Base-by-base conservation (phyloP, 2,113 vertebrate genomes). In the Zeus faber region DNA sequence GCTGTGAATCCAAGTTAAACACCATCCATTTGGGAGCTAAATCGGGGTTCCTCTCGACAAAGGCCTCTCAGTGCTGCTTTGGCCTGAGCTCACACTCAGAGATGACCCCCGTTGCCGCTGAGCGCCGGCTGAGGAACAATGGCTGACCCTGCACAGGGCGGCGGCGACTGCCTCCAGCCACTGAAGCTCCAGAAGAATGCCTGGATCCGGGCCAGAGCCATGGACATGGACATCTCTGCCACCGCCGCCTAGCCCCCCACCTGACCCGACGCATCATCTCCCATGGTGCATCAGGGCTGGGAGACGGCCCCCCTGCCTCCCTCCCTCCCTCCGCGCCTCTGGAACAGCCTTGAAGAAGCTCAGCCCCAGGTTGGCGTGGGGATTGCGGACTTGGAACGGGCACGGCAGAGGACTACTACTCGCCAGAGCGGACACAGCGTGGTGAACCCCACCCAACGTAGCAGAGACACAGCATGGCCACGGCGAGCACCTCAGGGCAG, bases 81-180 rank as follows among this genome's bases (percentile, higher is more conserved):
- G 35, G 88, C 86, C 85, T 72, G 83, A 71, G 88, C 90, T 94
- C 80, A 85, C 50, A 85, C 90, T 95, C 91, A 93, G 86, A 87
- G 90, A 91, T 89, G 79, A 86, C 85, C 85, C 89, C 93, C 93
- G 93, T 98, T 97, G 92, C 94, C 45, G 62, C 44, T 10, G 86
- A 74, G 88, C 87, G 81, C 26, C 93, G 93, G 87, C 86, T 75
- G 80, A 82, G 76, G 91, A 92, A 98, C 96, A 99, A 98, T 96
- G 91, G 90, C 76, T 65, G 62, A 85, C 92, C 87, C 83, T 86
- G 75, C 86, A 81, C 92, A 91, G 87, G 88, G 87, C 92, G 79
- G 93, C 89, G 90, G 94, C 89, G 96, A 95, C 96, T 94, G 95
- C 94, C 92, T 86, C 93, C 93, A 91, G 82, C 81, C 89, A 84